A percentile compares a stretch with the other conserved stretches of the same genome.
These are phyloP conservation scores for Tetrao urogallus DNA, from an alignment of 2,113 vertebrate genomes.

Conservation along the genomic window DNA sequence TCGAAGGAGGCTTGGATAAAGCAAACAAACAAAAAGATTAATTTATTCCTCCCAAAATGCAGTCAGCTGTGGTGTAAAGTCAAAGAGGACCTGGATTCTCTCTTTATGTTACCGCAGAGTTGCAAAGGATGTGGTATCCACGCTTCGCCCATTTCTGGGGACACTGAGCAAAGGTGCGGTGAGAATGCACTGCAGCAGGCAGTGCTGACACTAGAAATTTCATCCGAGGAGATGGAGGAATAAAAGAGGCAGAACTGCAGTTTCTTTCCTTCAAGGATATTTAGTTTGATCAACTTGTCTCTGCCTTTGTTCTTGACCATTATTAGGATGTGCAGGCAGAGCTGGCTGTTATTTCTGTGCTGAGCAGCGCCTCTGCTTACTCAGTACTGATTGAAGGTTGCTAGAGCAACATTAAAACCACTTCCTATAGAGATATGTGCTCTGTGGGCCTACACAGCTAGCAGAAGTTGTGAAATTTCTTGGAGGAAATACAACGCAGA, in stretches of 20 bases:
- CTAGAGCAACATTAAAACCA: conserved; percentile 29
- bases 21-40: not conserved
- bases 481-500: conserved; percentile 26
- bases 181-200: not conserved
- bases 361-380: not conserved
- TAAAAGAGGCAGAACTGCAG: not conserved
- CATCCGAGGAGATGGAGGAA: not conserved
- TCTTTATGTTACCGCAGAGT: not conserved
- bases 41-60: not conserved
- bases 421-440: not conserved
- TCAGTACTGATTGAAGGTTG: not conserved
- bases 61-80: not conserved
- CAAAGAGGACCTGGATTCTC: not conserved
- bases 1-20: not conserved
- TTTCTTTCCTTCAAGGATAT: not conserved
- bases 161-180: not conserved
- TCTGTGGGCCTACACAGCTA: not conserved
- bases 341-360: not conserved
- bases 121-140: not conserved
- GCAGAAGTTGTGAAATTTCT: conserved; percentile 44
- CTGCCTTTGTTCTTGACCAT: not conserved
- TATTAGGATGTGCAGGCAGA: not conserved
- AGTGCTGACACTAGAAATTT: not conserved
- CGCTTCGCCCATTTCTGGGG: not conserved
- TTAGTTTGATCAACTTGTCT: not conserved